These are phyloP conservation scores for Blennius ocellaris DNA, from an alignment of 2,113 vertebrate species.

Conservation along the genomic window DNA sequence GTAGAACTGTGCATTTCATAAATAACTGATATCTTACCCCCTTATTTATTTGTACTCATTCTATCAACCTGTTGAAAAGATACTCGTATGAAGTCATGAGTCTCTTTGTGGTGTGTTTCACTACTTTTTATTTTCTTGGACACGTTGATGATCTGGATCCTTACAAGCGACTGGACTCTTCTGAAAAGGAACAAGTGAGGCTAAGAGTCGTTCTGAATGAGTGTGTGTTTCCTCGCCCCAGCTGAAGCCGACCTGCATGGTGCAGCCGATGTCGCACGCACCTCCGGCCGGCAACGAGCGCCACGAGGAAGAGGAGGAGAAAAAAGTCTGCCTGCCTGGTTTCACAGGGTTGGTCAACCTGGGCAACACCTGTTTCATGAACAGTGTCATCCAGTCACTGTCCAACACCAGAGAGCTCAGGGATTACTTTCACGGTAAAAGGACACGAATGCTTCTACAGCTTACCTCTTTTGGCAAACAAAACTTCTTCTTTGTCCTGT, in stretches of 20 bases:
- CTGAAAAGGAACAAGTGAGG: no score
- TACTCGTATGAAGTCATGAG: no score
- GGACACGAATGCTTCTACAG: background rate
- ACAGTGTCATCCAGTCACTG: constrained; percentile 97
- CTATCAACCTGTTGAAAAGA: no score
- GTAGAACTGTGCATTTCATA: no score
- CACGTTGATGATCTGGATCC: no score
- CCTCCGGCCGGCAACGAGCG: constrained; percentile 85
- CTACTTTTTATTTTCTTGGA: no score
- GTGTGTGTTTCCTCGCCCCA: constrained; percentile 49
- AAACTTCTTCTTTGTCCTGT: background rate
- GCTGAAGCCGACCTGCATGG: constrained; percentile 98
- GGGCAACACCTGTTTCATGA: constrained; percentile 99
- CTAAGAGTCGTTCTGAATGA: background rate
- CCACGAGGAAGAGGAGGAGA: constrained; percentile 93
- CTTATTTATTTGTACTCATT: no score
- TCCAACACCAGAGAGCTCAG: constrained; percentile 97
- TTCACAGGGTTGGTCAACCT: constrained; percentile 97
- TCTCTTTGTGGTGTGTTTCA: no score
- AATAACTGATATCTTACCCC: no score
- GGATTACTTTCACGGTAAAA: constrained; percentile 96
- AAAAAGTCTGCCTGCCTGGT: constrained; percentile 94
- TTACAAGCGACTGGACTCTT: no score
- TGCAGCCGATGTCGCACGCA: constrained; percentile 96
- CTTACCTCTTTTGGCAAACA: background rate